Conservation (phyloP, 30 jellyfish, hydroid and myxozoan species). For the Catostylus mosaicus region DNA sequence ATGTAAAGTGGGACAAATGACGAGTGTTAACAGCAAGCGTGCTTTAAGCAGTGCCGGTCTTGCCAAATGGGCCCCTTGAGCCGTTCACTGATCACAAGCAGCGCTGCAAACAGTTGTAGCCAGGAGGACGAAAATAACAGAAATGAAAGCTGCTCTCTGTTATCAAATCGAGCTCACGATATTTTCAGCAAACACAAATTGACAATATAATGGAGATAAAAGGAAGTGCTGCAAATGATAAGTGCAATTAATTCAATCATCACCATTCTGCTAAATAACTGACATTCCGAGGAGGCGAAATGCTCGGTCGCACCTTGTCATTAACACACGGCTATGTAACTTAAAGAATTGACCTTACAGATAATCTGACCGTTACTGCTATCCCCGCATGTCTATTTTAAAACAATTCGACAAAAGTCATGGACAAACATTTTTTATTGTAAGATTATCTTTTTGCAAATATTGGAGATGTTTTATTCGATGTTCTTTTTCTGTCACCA, state of each 20-base stretch:
- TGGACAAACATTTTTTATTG: slow-evolving; percentile 5
- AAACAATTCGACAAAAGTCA: background rate
- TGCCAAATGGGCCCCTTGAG: background rate
- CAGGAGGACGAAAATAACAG: background rate
- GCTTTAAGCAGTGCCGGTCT: background rate
- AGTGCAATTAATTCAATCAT: slow-evolving; percentile 34
- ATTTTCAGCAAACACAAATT: slow-evolving; percentile 55
- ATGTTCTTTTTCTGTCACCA: background rate
- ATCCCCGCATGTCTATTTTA: background rate
- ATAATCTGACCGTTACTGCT: background rate
- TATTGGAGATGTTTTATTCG: slow-evolving; percentile 4
- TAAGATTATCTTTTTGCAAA: slow-evolving; percentile 35
- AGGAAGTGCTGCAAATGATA: slow-evolving; percentile 15
- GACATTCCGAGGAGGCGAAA: slow-evolving; percentile 52
- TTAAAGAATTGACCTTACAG: slow-evolving; percentile 48
- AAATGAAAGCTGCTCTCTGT: too few species aligned
- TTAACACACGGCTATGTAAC: slow-evolving; percentile 36
- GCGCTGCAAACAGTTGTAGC: too few species aligned
- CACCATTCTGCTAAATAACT: slow-evolving; percentile 60
- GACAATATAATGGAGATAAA: slow-evolving; percentile 30
- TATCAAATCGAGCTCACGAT: background rate
- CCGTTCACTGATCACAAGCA: background rate
- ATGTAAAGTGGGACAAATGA: background rate
- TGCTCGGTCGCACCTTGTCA: slow-evolving; percentile 65
- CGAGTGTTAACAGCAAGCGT: background rate